phyloP scores from a whole-genome alignment of 2,888 invertebrate species.

The Zygogramma bicolorata region DNA sequence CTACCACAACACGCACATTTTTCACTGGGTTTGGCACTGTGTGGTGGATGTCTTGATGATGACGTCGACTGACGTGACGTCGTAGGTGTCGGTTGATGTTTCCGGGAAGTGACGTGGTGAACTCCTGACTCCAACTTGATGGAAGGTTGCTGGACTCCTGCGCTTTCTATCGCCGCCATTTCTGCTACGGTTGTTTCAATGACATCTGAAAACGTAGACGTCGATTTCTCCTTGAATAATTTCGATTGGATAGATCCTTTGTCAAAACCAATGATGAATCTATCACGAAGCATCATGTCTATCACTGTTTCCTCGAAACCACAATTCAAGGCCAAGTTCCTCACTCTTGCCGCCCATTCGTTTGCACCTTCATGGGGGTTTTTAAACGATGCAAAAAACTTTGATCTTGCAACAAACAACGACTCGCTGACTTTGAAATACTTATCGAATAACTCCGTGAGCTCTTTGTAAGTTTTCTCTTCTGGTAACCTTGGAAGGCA shows the following conservation, averaged over 20 bases:
- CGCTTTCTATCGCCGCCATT: conserved; percentile 24
- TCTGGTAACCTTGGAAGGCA: no score
- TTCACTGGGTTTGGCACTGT: not conserved
- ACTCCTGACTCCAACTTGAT: conserved; percentile 9
- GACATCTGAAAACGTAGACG: no score
- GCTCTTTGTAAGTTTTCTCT: conserved; percentile 4
- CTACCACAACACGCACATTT: conserved; percentile 29
- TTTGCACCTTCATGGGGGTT: conserved; percentile 16
- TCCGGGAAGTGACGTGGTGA: conserved; percentile 9
- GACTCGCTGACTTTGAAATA: no score
- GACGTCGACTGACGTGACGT: not conserved
- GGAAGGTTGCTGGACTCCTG: not conserved
- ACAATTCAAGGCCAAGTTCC: no score
- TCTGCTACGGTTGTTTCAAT: conserved; percentile 14
- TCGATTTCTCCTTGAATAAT: conserved; percentile 22
- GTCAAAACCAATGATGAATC: conserved; percentile 19
- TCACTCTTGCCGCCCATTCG: no score
- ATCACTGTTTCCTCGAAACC: conserved; percentile 14
- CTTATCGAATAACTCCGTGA: conserved; percentile 5
- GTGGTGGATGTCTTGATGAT: not conserved
- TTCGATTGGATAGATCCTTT: no score
- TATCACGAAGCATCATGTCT: conserved; percentile 24
- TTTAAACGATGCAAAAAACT: no score
- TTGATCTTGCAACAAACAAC: no score
- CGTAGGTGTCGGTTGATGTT: no score